These are phyloP conservation scores for Siphamia tubifer DNA, from an alignment of 2,113 vertebrate species.

Conservation along the genomic window DNA sequence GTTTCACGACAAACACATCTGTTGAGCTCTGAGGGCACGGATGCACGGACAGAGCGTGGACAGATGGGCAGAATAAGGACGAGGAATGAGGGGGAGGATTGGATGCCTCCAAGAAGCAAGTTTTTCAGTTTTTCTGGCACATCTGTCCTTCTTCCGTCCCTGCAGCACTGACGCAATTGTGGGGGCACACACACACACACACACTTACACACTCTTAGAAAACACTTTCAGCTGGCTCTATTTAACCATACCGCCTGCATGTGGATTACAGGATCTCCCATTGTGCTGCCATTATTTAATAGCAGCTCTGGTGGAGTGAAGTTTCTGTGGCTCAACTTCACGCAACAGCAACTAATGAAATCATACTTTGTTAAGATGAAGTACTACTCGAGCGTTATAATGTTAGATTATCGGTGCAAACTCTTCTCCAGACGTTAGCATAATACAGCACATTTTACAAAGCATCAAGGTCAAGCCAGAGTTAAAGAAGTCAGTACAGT, in stretches of 20 bases:
- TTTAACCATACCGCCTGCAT: slow-evolving; percentile 33
- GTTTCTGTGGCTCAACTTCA: slow-evolving; percentile 5
- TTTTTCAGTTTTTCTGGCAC: slow-evolving; percentile 33
- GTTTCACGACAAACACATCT: slow-evolving; percentile 54
- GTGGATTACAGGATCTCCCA: slow-evolving; percentile 14
- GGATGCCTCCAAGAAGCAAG: not conserved
- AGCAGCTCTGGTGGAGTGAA: slow-evolving; percentile 4
- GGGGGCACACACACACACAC: slow-evolving; percentile 18
- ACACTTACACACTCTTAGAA: too few species aligned
- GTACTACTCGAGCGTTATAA: not conserved
- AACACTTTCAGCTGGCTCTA: slow-evolving; percentile 34
- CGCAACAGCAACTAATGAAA: slow-evolving; percentile 3
- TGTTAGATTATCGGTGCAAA: not conserved
- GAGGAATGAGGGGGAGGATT: not conserved
- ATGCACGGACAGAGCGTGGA: not conserved
- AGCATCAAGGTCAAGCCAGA: not conserved
- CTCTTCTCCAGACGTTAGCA: not conserved
- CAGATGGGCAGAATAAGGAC: not conserved
- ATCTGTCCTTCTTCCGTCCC: slow-evolving; percentile 50
- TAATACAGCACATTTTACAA: not conserved
- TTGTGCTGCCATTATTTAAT: slow-evolving; percentile 24
- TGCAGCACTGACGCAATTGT: slow-evolving; percentile 31
- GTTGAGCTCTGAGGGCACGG: slow-evolving; percentile 11
- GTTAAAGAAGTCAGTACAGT: not conserved
- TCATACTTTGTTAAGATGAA: not conserved